These are phyloP conservation scores for Typhlichthys subterraneus DNA, from an alignment of 2,797 vertebrate species.

Conservation along the genomic window DNA sequence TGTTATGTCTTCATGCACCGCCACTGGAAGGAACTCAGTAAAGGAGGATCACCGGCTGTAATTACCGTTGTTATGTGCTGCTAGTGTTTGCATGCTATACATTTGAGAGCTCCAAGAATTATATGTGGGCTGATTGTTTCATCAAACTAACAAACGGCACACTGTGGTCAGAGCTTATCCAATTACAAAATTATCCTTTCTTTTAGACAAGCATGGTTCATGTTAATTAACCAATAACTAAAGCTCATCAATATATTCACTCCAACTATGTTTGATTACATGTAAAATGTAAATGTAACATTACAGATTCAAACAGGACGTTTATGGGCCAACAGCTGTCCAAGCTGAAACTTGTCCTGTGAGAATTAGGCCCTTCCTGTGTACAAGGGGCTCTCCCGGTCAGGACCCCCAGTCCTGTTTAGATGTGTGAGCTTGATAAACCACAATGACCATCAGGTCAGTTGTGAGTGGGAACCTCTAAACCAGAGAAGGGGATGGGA, in stretches of 20 bases:
- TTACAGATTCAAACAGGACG: neutral
- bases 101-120: too few relatives aligned
- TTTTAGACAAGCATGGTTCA: too few relatives aligned
- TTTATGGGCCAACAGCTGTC: slow-evolving; percentile 70
- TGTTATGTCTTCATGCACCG: slow-evolving; percentile 18
- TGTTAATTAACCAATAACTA: neutral
- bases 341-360: slow-evolving; percentile 74
- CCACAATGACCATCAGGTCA: slow-evolving; percentile 79
- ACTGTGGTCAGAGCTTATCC: too few relatives aligned
- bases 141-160: too few relatives aligned
- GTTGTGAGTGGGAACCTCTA: slow-evolving; percentile 78
- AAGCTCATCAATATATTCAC: neutral
- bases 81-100: too few relatives aligned
- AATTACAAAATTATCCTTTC: too few relatives aligned
- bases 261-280: too few relatives aligned
- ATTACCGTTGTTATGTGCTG: too few relatives aligned
- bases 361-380: slow-evolving; percentile 79
- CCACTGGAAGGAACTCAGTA: slow-evolving; percentile 20
- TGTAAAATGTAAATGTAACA: neutral
- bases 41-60: too few relatives aligned
- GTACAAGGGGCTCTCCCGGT: slow-evolving; percentile 66
- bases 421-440: slow-evolving; percentile 81
- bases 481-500: slow-evolving; percentile 40
- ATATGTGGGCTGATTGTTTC: too few relatives aligned
- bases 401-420: slow-evolving; percentile 76